Evolutionary conservation across 35 echinoderm and acorn worm species (phyloP).

Genomic region (Heliocidaris tuberculata): DNA sequence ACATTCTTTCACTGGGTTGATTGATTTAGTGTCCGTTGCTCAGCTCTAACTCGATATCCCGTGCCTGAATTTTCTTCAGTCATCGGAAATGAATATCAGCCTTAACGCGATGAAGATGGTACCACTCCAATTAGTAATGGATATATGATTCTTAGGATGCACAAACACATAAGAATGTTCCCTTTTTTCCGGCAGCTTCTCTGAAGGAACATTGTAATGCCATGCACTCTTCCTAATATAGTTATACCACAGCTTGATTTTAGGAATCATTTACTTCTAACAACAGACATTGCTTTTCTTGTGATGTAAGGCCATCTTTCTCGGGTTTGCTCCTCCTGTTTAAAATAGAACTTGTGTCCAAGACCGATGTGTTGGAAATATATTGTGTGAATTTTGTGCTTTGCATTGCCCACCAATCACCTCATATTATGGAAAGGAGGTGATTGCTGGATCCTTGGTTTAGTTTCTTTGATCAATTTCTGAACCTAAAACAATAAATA

Average conservation of each 20-base stretch:
- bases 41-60: neutral
- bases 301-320: neutral
- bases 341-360: no score
- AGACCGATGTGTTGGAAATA: neutral
- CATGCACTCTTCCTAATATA: neutral
- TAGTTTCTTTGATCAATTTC: no score
- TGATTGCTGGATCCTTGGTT: no score
- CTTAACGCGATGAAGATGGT: neutral
- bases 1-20: neutral
- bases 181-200: neutral
- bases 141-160: no score
- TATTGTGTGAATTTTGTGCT: neutral
- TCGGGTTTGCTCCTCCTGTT: neutral
- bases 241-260: neutral
- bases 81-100: neutral
- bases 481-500: no score
- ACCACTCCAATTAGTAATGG: no score
- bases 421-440: neutral
- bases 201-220: neutral
- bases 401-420: neutral
- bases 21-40: neutral
- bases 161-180: neutral
- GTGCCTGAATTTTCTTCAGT: neutral
- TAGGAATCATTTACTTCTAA: neutral
- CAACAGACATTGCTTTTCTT: neutral